These are phyloP conservation scores for Phaenicophaeus curvirostris DNA, from an alignment of 2,797 vertebrate genomes.

Conservation along the genomic window DNA sequence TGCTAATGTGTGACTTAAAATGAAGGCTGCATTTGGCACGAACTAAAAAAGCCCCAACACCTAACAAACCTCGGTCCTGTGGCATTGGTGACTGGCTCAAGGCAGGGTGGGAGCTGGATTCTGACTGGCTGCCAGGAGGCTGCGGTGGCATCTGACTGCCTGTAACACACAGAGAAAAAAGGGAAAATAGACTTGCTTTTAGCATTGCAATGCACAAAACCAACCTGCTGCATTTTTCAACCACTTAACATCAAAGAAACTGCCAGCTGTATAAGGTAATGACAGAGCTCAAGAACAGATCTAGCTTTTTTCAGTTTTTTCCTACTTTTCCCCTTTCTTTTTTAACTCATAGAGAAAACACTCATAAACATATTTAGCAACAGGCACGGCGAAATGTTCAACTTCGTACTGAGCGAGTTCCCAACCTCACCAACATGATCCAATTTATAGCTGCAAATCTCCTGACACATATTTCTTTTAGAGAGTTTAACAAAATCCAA, in stretches of 20 bases:
- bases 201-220: conserved; percentile 36
- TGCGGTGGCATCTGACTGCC: conserved; percentile 89
- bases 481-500: conserved; percentile 58
- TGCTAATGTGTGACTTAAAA: background rate
- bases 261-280: background rate
- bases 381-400: conserved; percentile 50
- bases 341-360: conserved; percentile 35
- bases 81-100: conserved; percentile 92
- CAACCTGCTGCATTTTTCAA: conserved; percentile 12
- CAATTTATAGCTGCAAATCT: conserved; percentile 66
- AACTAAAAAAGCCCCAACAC: conserved; percentile 31
- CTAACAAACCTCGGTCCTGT: conserved; percentile 91
- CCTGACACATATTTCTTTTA: conserved; percentile 55
- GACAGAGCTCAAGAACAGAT: conserved; percentile 25
- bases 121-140: conserved; percentile 88
- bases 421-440: conserved; percentile 59
- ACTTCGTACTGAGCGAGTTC: conserved; percentile 46
- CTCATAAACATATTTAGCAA: conserved; percentile 61
- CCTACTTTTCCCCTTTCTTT: background rate
- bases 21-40: conserved; percentile 27
- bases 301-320: background rate
- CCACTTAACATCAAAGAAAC: background rate
- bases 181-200: conserved; percentile 63
- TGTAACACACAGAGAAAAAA: conserved; percentile 76
- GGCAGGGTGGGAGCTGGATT: conserved; percentile 86